Evolutionary conservation across 2,113 vertebrate species (phyloP).

Genomic region (Tenrec ecaudatus): DNA sequence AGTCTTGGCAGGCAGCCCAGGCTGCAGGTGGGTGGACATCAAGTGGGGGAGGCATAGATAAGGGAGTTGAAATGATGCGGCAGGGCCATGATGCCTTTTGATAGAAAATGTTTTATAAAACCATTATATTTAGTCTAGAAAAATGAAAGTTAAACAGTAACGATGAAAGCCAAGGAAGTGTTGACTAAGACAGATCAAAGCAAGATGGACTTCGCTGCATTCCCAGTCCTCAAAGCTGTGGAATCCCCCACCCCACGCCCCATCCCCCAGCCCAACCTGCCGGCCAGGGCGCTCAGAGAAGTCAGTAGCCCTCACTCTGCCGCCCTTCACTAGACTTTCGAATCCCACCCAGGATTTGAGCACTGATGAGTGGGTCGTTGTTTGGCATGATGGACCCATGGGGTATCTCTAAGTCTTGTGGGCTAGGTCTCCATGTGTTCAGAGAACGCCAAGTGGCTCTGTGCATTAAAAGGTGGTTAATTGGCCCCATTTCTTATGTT

Average conservation of each 20-base stretch:
- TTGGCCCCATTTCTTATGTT: neutral
- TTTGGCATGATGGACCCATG: neutral
- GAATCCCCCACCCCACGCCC: neutral
- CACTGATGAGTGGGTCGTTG: neutral
- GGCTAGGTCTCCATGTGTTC: neutral
- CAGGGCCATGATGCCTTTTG: neutral
- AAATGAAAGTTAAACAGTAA: neutral
- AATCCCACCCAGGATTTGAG: neutral
- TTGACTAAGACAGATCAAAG: neutral
- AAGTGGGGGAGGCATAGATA: neutral
- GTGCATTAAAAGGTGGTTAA: neutral
- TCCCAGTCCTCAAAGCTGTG: neutral
- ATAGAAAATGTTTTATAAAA: neutral
- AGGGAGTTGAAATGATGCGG: neutral
- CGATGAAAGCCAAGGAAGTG: conserved; percentile 14
- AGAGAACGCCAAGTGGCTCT: neutral
- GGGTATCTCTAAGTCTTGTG: neutral
- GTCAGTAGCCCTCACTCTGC: neutral
- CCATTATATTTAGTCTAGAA: neutral
- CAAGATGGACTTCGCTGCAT: neutral
- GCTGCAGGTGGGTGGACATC: conserved; percentile 1
- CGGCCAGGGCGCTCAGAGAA: neutral
- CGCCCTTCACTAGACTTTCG: neutral
- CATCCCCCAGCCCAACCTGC: neutral
- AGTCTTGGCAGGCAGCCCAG: conserved; percentile 15